A percentile compares a stretch with the other conserved stretches of the same genome.
Evolutionary conservation across 2,113 vertebrate genomes (phyloP).

Genomic region (Globicephala melas): DNA sequence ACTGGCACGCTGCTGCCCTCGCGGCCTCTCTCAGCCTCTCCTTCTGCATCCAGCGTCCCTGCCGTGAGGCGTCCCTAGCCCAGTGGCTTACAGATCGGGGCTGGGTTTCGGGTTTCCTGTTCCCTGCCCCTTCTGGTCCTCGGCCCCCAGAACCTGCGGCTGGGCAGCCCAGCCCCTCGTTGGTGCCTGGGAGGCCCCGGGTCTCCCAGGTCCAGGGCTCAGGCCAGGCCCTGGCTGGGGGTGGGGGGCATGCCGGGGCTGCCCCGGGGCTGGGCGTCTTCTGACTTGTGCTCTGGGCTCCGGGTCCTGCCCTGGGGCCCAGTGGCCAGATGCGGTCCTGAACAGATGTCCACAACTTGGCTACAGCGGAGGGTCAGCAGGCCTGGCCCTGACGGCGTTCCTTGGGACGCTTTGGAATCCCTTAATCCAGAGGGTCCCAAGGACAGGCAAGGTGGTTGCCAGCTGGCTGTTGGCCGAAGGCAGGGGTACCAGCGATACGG

Average conservation of each 20-base stretch:
- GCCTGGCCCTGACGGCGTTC: accelerated
- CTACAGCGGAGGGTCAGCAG: accelerated
- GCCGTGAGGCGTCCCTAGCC: accelerated
- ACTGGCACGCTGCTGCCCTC: accelerated
- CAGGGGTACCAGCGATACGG: background rate
- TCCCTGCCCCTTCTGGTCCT: too few relatives aligned
- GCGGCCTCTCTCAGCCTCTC: background rate
- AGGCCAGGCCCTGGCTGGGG: background rate
- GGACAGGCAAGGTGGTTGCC: accelerated
- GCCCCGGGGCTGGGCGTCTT: background rate
- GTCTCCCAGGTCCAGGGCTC: background rate
- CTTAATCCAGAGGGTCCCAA: background rate
- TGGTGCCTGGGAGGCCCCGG: background rate
- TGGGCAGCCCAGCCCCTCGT: background rate
- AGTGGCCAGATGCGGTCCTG: background rate
- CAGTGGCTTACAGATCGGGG: background rate
- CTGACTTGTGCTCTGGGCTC: background rate
- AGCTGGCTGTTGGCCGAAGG: background rate
- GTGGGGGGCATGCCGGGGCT: background rate
- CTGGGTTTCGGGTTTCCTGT: background rate
- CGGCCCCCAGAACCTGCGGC: background rate
- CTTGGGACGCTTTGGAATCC: background rate
- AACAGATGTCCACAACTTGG: background rate
- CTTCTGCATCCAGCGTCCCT: too few relatives aligned
- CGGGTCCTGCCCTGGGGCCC: background rate